Evolutionary conservation across 2,888 invertebrate species (phyloP).

Genomic region (Drosophila fulvimacula): DNA sequence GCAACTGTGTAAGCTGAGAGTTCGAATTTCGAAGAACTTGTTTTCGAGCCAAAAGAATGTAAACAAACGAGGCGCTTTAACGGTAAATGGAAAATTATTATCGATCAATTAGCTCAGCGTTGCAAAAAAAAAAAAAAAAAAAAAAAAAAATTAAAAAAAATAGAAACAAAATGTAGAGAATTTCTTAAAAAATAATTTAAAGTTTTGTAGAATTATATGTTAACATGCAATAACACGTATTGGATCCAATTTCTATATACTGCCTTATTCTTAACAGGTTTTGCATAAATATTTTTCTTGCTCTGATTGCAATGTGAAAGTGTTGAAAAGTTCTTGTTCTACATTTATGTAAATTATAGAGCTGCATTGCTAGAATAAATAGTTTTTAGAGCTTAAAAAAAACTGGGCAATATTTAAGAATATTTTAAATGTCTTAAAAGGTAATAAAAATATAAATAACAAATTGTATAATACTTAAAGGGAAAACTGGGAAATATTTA

Average conservation of each 20-base stretch:
- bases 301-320: constrained; percentile 76
- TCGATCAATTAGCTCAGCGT: constrained; percentile 76
- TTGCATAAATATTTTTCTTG: constrained; percentile 45
- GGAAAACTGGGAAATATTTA: too few relatives aligned
- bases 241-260: constrained; percentile 15
- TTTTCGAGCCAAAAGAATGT: constrained; percentile 70
- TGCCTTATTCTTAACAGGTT: constrained; percentile 25
- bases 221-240: constrained; percentile 52
- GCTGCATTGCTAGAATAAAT: constrained; percentile 2
- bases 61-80: constrained; percentile 81
- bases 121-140: constrained; percentile 60
- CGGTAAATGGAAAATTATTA: constrained; percentile 82
- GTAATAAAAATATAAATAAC: not conserved
- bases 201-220: constrained; percentile 21
- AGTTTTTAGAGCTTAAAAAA: not conserved
- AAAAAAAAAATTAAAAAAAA: too few relatives aligned
- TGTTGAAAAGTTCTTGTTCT: constrained; percentile 68
- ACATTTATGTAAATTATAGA: constrained; percentile 36
- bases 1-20: constrained; percentile 2
- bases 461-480: not conserved
- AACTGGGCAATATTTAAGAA: not conserved
- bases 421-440: too few relatives aligned
- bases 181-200: constrained; percentile 15
- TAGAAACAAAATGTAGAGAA: not conserved
- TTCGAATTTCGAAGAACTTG: constrained; percentile 72